Conservation (phyloP, 1,140 invertebrate genomes). For the Megalopta genalis region DNA sequence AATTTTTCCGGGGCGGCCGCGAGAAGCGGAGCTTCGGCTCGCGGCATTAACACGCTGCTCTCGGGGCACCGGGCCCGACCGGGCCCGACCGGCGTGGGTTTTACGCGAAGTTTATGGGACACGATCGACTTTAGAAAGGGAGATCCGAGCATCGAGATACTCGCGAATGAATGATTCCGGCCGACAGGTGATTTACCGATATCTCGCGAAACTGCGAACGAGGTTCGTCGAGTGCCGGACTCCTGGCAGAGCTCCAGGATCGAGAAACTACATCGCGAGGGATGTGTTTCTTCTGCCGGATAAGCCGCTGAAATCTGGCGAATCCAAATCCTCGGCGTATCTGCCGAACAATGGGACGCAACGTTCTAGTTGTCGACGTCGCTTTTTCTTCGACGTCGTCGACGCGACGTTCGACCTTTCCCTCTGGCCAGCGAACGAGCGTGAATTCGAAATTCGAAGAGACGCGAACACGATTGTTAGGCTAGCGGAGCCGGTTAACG, state of each 20-base stretch:
- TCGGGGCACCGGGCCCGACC: not conserved
- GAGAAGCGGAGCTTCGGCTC: not conserved
- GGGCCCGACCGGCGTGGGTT: no score
- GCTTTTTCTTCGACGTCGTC: not conserved
- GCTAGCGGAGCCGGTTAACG: no score
- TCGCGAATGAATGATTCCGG: constrained; percentile 19
- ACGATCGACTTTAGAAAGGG: constrained; percentile 23
- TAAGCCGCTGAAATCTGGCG: not conserved
- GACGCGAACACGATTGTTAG: no score
- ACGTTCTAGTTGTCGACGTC: not conserved
- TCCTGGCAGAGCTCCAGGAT: constrained; percentile 10
- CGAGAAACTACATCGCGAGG: not conserved
- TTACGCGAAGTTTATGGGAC: constrained; percentile 17
- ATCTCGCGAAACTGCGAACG: constrained; percentile 7
- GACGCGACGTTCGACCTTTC: not conserved
- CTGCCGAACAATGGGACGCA: not conserved
- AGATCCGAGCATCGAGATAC: constrained; percentile 17
- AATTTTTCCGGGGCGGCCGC: not conserved
- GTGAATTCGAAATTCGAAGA: not conserved
- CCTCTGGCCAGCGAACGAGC: not conserved
- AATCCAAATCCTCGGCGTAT: not conserved
- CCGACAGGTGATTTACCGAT: constrained; percentile 15
- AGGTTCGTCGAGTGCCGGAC: not conserved
- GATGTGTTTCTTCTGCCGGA: not conserved
- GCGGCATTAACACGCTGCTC: not conserved